Base-by-base conservation (phyloP, 2,797 vertebrate species). In the Macrochelys suwanniensis region DNA sequence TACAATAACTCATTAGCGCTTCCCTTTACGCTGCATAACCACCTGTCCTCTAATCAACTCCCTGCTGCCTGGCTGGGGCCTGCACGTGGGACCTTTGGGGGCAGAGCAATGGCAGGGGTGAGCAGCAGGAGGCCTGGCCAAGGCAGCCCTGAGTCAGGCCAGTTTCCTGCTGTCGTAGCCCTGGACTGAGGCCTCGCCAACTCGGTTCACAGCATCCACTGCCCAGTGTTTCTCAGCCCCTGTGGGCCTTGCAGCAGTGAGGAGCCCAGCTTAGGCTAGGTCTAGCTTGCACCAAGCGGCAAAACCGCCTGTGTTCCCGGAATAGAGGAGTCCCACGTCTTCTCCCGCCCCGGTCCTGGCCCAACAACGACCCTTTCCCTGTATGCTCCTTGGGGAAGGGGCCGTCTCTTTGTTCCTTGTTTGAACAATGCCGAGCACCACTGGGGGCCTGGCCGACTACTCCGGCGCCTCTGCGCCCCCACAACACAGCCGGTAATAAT, bases 401-500 rank as follows among this genome's bases (percentile, higher is more conserved):
- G 15, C 59, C 6, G 59, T n/a, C 31, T 19, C 61, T 68, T 37
- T 47, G 71, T 28, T 47, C 25, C 26, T 3, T 28, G 42, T 76
- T 25, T 26, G 42, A 45, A 47, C 71, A 76, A 42, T 12, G 7
- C 42, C 4, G 11, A 47, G 42, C 25, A 76, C 71, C 11, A 13
- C 6, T 2, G 4, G 37, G 25, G 11, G 51, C 19, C 42, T 13
- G 71, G 25, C 15, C 26, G 6, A 6, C 0, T 6, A 76, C 25
- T 47, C 23, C 42, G 28, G 71, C 4, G 4, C 45, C 25, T 28
- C 23, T 26, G 11, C 5, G 7, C 33, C 33, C 9, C 15, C 61
- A 7, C 37, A 5, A 71, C 6, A 5, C 42, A 74, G 37, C 42
- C 11, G 6, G 23, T 7, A 76, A 47, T 7, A 76, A 47, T 9